Evolutionary conservation across 2,888 invertebrate species (phyloP).

Genomic region (Ephialtes manifestator): DNA sequence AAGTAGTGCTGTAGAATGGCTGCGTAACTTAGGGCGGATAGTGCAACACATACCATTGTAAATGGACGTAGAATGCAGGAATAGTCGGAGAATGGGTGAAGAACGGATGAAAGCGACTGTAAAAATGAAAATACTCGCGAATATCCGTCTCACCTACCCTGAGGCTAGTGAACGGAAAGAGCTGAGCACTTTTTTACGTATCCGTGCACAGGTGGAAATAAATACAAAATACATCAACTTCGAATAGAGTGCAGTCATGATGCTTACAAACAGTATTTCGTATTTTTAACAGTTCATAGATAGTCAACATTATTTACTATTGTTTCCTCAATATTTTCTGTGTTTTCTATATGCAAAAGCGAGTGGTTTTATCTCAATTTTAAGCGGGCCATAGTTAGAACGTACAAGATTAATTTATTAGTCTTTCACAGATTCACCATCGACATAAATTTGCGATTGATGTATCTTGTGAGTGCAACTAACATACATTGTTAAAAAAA

Average conservation of each 20-base stretch:
- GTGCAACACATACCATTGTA: constrained; percentile 27
- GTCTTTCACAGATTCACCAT: no score
- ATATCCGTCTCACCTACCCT: background rate
- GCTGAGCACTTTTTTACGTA: constrained; percentile 24
- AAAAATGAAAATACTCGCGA: constrained; percentile 49
- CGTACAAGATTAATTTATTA: no score
- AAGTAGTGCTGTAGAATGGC: constrained; percentile 38
- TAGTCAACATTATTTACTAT: background rate
- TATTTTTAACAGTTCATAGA: background rate
- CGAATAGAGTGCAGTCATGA: background rate
- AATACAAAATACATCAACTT: background rate
- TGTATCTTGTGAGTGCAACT: no score
- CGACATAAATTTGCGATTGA: no score
- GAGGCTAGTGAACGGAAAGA: background rate
- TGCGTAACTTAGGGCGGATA: constrained; percentile 10
- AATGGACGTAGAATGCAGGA: constrained; percentile 20
- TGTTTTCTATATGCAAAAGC: no score
- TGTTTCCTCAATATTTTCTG: no score
- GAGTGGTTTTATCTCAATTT: no score
- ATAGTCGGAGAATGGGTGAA: constrained; percentile 4
- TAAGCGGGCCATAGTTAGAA: no score
- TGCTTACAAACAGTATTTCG: background rate
- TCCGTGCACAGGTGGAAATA: constrained; percentile 2
- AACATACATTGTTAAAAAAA: no score
- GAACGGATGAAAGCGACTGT: constrained; percentile 10